Percentiles rank a stretch among this genome's conserved stretches.
phyloP scores from a whole-genome alignment of 2,797 vertebrate species.

The Silurus aristotelis region DNA sequence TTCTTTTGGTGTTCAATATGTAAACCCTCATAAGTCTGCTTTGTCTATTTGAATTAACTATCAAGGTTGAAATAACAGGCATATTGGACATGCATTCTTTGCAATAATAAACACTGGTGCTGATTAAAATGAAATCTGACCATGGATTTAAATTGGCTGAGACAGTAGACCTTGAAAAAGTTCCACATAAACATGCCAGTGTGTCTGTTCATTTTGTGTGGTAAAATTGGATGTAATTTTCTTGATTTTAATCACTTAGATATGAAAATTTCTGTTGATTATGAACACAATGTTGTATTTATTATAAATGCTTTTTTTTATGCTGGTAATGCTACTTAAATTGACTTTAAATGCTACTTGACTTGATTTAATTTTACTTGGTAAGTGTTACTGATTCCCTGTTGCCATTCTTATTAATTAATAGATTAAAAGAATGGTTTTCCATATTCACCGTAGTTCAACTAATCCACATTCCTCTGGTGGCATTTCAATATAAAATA shows the following conservation, averaged over 20 bases:
- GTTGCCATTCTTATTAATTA: conserved; percentile 7
- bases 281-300: conserved; percentile 6
- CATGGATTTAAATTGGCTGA: conserved; percentile 1
- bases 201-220: conserved; percentile 8
- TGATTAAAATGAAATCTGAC: conserved; percentile 27
- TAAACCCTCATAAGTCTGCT: conserved; percentile 19
- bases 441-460: background rate
- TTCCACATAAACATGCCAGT: background rate
- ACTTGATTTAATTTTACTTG: background rate
- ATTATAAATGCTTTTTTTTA: background rate
- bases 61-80: conserved; percentile 4
- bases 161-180: conserved; percentile 5
- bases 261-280: background rate
- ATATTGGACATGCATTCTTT: background rate
- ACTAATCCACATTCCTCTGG: background rate
- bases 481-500: background rate
- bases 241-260: conserved; percentile 24
- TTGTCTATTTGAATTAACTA: conserved; percentile 24
- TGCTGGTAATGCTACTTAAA: background rate
- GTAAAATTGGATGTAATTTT: background rate
- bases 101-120: background rate
- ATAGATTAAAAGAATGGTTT: background rate
- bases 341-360: no score
- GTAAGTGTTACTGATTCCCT: background rate
- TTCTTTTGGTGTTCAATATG: conserved; percentile 38